Percentiles rank a stretch among this genome's conserved stretches.
phyloP scores from a whole-genome alignment of 64 coral and sea anemone species.

The Stylophora pistillata region DNA sequence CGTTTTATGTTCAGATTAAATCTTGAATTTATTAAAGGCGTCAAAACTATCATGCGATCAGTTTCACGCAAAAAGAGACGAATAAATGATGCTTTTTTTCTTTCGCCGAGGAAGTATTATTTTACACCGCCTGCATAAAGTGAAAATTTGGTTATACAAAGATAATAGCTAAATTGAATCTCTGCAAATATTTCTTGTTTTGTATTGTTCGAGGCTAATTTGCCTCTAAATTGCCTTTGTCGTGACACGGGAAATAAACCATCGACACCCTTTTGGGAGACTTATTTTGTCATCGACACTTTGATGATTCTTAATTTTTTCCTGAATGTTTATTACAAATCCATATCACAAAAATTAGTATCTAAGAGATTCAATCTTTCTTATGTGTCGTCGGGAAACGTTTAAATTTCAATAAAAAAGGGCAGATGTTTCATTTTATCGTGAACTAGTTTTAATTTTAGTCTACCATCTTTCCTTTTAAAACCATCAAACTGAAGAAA shows the following conservation, averaged over 20 bases:
- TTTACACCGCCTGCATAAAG: background rate
- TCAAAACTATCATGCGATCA: background rate
- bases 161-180: slow-evolving; percentile 37
- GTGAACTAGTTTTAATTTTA: background rate
- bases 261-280: background rate
- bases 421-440: background rate
- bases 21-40: background rate
- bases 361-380: background rate
- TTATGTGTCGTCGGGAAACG: background rate
- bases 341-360: background rate
- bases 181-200: slow-evolving; percentile 16
- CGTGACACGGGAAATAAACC: background rate
- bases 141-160: slow-evolving; percentile 23
- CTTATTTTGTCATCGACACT: background rate
- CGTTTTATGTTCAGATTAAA: background rate
- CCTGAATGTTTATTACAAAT: background rate
- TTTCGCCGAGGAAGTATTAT: slow-evolving; percentile 34
- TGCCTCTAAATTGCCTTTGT: background rate
- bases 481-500: too few species aligned
- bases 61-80: background rate
- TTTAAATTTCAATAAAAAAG: background rate
- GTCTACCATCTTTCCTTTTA: too few species aligned
- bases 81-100: background rate
- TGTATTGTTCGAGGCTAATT: slow-evolving; percentile 16
- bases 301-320: background rate